phyloP scores from a whole-genome alignment of 2,113 vertebrate genomes.

The Greenwoodochromis staneri region DNA sequence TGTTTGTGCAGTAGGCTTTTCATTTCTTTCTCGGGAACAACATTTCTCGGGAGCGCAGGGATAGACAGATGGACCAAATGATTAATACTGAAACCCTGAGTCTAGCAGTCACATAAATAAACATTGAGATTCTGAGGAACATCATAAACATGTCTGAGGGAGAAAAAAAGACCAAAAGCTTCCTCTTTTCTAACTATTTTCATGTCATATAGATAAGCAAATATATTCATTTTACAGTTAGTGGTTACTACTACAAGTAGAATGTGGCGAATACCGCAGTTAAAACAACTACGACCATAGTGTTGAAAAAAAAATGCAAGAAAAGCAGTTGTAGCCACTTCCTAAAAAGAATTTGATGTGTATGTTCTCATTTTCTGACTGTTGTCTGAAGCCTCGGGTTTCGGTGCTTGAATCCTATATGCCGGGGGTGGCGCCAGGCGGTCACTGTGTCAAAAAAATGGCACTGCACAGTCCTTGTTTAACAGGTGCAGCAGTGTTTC shows the following conservation, averaged over 20 bases:
- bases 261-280: not conserved
- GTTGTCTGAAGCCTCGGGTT: not conserved
- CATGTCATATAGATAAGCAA: not conserved
- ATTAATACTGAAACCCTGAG: not conserved
- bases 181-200: not conserved
- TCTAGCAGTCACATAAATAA: not conserved
- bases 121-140: not conserved
- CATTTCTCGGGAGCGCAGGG: not conserved
- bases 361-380: constrained; percentile 20
- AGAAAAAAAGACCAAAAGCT: not conserved
- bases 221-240: not conserved
- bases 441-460: not conserved
- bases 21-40: not conserved
- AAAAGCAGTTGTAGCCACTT: constrained; percentile 10
- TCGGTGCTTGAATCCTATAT: not conserved
- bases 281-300: not conserved
- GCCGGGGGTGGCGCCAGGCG: not conserved
- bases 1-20: not conserved
- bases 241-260: not conserved
- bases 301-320: not conserved
- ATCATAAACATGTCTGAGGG: not conserved
- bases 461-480: not conserved
- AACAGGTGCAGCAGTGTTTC: not conserved
- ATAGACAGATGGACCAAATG: not conserved
- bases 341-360: constrained; percentile 6